Conservation (phyloP, 1,140 invertebrate genomes). For the Popillia japonica region DNA sequence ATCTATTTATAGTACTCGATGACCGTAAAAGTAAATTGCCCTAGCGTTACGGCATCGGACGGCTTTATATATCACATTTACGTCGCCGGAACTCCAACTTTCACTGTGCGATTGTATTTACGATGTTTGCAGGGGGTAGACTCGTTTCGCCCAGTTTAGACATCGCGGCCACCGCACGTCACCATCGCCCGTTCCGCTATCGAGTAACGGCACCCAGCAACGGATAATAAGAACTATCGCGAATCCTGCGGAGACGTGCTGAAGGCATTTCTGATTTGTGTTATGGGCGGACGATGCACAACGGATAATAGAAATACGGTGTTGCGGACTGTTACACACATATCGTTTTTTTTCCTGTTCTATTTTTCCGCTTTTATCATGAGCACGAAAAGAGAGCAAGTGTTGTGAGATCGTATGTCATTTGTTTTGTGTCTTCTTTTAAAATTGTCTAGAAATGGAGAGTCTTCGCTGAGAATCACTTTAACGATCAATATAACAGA, state of each 20-base stretch:
- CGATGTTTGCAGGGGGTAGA: constrained; percentile 16
- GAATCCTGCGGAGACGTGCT: constrained; percentile 21
- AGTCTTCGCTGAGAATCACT: background rate
- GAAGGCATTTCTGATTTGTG: constrained; percentile 33
- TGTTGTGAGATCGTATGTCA: background rate
- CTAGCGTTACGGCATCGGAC: constrained; percentile 20
- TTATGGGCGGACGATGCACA: constrained; percentile 27
- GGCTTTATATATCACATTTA: constrained; percentile 22
- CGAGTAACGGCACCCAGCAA: background rate
- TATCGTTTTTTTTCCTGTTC: background rate
- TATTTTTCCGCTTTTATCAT: background rate
- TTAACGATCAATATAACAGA: background rate
- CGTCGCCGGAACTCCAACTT: constrained; percentile 30
- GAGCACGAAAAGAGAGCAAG: constrained; percentile 9
- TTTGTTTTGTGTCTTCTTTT: constrained; percentile 15
- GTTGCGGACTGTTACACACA: background rate
- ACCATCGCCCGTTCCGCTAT: background rate
- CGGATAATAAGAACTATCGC: constrained; percentile 14
- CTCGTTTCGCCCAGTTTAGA: background rate
- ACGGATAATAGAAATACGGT: constrained; percentile 22
- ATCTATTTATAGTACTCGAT: constrained; percentile 30
- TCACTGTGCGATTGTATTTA: constrained; percentile 32
- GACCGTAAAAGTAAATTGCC: constrained; percentile 33
- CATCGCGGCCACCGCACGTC: background rate
- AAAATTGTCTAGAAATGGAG: background rate